Conservation (phyloP, 2,888 invertebrate species). For the Zhuqinia jingwanae region DNA sequence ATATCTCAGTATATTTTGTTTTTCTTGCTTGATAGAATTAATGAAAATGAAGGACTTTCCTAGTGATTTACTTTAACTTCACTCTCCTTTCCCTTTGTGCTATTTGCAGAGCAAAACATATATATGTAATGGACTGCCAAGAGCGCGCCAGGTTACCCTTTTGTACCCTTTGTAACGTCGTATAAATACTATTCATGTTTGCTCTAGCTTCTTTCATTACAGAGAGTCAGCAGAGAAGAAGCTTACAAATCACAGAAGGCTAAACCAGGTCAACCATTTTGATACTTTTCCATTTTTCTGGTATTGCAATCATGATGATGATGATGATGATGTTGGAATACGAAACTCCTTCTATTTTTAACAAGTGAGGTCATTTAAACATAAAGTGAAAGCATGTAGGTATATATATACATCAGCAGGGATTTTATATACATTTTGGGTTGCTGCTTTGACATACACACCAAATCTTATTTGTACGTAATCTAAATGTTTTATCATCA, state of each 20-base stretch:
- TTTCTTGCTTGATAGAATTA: background rate
- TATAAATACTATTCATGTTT: no score
- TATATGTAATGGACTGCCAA: background rate
- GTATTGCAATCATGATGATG: background rate
- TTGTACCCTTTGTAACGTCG: no score
- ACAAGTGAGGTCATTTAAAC: slow-evolving; percentile 58
- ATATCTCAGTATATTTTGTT: slow-evolving; percentile 3
- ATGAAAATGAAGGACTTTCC: background rate
- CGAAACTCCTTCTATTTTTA: background rate
- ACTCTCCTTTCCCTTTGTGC: background rate
- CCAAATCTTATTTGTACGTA: slow-evolving; percentile 47
- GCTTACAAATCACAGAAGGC: slow-evolving; percentile 40
- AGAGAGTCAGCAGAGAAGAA: slow-evolving; percentile 1
- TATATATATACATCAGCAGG: no score
- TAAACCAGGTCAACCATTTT: slow-evolving; percentile 44
- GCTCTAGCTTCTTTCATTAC: background rate
- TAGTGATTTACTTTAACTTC: background rate
- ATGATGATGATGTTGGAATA: no score
- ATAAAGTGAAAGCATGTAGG: slow-evolving; percentile 53
- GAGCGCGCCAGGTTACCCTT: background rate
- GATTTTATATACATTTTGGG: slow-evolving; percentile 55
- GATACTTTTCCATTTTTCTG: background rate
- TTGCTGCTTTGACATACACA: slow-evolving; percentile 52
- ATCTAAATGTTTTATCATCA: slow-evolving; percentile 64
- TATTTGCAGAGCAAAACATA: background rate